Conservation (phyloP, 1,140 invertebrate species). For the Liolophura sinensis region DNA sequence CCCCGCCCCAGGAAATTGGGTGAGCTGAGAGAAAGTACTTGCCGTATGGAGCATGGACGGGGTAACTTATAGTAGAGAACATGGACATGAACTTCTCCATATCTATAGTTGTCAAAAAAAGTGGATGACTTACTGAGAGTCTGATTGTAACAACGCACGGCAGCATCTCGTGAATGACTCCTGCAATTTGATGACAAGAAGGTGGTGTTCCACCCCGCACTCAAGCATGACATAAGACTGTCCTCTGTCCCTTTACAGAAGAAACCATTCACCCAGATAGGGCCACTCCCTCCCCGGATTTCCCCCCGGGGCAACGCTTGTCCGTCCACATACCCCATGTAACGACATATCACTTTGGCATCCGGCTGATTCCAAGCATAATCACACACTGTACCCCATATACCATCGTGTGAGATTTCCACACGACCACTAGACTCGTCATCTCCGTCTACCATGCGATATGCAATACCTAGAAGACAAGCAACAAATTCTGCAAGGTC, state of each 20-base stretch:
- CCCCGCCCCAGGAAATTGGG: too few species aligned
- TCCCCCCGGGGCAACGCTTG: conserved; percentile 17
- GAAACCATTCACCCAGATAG: conserved; percentile 29
- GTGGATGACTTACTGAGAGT: conserved; percentile 30
- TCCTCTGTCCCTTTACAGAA: conserved; percentile 37
- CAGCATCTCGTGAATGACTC: conserved; percentile 26
- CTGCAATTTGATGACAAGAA: conserved; percentile 26
- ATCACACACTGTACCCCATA: conserved; percentile 77
- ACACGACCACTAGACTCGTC: conserved; percentile 63
- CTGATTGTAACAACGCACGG: conserved; percentile 34
- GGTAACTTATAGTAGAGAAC: too few species aligned
- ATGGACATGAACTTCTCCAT: too few species aligned
- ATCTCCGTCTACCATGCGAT: conserved; percentile 24
- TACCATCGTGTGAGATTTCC: conserved; percentile 71
- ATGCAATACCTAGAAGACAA: conserved; percentile 28
- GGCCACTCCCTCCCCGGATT: conserved; percentile 8
- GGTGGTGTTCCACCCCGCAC: conserved; percentile 36
- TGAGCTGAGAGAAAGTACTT: too few species aligned
- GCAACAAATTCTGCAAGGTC: conserved; percentile 6
- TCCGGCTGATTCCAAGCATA: conserved; percentile 72
- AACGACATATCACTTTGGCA: conserved; percentile 61
- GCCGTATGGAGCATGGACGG: too few species aligned
- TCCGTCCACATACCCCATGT: conserved; percentile 33
- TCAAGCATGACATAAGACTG: conserved; percentile 34
- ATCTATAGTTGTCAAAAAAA: background rate